Evolutionary conservation across 2,888 invertebrate genomes (phyloP).

Genomic region (Lithophane ornitopus): DNA sequence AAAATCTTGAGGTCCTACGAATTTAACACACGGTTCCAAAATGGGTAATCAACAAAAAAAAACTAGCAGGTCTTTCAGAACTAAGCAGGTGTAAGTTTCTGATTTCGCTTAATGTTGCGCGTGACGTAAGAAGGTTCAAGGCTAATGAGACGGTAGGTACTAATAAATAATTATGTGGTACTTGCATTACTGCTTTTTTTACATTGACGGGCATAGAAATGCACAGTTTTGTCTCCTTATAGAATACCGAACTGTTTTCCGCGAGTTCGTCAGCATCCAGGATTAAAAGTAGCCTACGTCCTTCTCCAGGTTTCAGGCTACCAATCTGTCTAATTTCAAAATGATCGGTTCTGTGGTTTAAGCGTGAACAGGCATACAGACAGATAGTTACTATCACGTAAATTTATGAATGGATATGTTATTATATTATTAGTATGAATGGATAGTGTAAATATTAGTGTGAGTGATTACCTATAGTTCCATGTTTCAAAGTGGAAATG

Average conservation of each 20-base stretch:
- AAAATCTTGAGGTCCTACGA: neutral
- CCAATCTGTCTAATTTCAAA: neutral
- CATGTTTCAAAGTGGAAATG: neutral
- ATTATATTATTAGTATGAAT: neutral
- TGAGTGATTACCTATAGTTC: too few relatives aligned
- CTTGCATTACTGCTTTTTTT: conserved; percentile 3
- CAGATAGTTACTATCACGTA: neutral
- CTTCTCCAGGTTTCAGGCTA: too few relatives aligned
- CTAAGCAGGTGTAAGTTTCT: neutral
- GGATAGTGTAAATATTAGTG: neutral
- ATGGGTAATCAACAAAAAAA: neutral
- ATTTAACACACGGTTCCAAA: neutral
- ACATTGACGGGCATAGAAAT: neutral
- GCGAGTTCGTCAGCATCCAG: neutral
- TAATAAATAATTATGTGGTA: neutral
- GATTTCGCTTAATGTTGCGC: neutral
- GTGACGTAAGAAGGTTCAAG: neutral
- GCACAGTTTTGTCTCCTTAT: neutral
- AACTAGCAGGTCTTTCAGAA: neutral
- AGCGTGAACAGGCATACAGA: neutral
- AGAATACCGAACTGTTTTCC: neutral
- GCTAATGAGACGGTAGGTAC: neutral
- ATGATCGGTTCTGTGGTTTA: neutral
- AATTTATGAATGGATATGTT: too few relatives aligned
- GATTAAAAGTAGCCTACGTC: neutral